Conservation (phyloP, 2,888 invertebrate species). For the Tryphoninae sp. region DNA sequence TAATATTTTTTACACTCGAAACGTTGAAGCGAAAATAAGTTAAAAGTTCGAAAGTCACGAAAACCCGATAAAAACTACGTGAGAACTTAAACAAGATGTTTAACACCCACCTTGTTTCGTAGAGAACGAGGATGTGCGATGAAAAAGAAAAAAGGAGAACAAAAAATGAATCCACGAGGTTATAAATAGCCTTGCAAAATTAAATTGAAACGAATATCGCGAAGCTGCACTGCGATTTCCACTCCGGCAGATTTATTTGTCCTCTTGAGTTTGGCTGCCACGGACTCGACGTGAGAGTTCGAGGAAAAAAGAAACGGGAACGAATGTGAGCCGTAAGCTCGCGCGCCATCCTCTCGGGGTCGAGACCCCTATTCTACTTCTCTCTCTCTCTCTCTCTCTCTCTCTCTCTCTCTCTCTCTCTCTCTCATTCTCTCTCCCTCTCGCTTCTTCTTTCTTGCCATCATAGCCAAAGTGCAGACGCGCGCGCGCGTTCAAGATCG, state of each 20-base stretch:
- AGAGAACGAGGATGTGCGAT: too few relatives aligned
- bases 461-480: slow-evolving; percentile 25
- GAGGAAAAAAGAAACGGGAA: slow-evolving; percentile 15
- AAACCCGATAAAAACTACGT: too few relatives aligned
- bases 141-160: too few relatives aligned
- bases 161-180: background rate
- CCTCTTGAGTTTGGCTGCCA: slow-evolving; percentile 33
- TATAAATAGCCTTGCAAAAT: background rate
- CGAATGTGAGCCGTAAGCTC: slow-evolving; percentile 28
- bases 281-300: slow-evolving; percentile 10
- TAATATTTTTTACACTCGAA: too few relatives aligned
- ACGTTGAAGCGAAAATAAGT: too few relatives aligned
- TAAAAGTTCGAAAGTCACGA: too few relatives aligned
- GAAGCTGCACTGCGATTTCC: slow-evolving; percentile 3
- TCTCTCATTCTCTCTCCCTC: background rate
- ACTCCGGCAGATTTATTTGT: slow-evolving; percentile 49
- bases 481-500: slow-evolving; percentile 36
- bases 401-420: background rate
- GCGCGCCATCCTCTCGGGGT: slow-evolving; percentile 10
- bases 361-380: slow-evolving; percentile 30
- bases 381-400: slow-evolving; percentile 2
- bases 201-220: too few relatives aligned
- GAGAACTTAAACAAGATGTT: too few relatives aligned
- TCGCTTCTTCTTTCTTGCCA: background rate
- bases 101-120: too few relatives aligned